phyloP scores from a whole-genome alignment of 53 echinoderm and acorn worm species.

The Antedon mediterranea region DNA sequence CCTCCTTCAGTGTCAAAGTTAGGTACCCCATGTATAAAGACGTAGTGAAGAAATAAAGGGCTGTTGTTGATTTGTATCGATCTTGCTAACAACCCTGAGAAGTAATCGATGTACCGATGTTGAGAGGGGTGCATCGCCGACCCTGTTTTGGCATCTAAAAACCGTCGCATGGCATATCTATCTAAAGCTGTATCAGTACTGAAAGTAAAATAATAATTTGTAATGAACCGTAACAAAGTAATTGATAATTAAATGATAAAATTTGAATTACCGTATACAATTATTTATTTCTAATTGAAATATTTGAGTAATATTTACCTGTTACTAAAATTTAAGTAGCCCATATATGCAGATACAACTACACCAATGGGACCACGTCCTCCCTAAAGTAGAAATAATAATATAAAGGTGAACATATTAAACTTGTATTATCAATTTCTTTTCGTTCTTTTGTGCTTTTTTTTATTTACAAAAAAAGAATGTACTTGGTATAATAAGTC shows the following conservation, averaged over 20 bases:
- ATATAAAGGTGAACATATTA: no score
- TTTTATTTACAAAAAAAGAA: no score
- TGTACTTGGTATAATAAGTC: no score
- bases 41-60: slow-evolving; percentile 72
- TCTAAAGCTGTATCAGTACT: slow-evolving; percentile 63
- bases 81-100: slow-evolving; percentile 65
- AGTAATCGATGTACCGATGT: slow-evolving; percentile 81
- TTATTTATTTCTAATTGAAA: neutral
- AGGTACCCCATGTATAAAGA: slow-evolving; percentile 85
- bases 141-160: slow-evolving; percentile 61
- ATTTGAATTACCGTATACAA: no score
- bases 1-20: slow-evolving; percentile 91
- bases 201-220: neutral
- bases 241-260: no score
- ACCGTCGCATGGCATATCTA: slow-evolving; percentile 87
- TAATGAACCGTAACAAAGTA: no score
- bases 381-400: slow-evolving; percentile 34
- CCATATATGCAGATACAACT: slow-evolving; percentile 86
- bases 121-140: slow-evolving; percentile 76
- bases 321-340: slow-evolving; percentile 72
- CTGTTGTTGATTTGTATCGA: slow-evolving; percentile 85
- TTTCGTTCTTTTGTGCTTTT: no score
- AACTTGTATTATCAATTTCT: no score
- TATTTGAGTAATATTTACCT: slow-evolving; percentile 37
- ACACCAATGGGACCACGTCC: slow-evolving; percentile 77